phyloP scores from a whole-genome alignment of 2,797 vertebrate species.

The Myripristis murdjan region DNA sequence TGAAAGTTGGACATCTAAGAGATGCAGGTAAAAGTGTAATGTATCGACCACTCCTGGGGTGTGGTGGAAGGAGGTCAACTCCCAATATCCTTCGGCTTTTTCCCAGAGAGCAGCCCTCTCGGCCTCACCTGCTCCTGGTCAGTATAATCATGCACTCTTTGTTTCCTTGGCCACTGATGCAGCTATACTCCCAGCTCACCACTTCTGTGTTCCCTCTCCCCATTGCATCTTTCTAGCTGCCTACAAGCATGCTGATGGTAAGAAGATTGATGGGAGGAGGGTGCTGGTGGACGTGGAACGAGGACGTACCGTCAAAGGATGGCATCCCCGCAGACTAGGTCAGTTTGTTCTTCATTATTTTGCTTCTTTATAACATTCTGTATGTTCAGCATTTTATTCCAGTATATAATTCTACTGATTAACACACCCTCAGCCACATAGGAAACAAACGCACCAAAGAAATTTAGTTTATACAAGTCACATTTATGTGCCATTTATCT shows the following conservation, averaged over 20 bases:
- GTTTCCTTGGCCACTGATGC: conserved; percentile 72
- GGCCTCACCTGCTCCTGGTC: conserved; percentile 84
- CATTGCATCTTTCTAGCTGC: conserved; percentile 87
- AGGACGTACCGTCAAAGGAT: conserved; percentile 95
- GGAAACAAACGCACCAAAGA: no score
- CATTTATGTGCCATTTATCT: no score
- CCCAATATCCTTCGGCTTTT: conserved; percentile 80
- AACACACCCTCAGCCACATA: no score
- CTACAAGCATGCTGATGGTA: conserved; percentile 96
- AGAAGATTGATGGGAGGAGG: conserved; percentile 95
- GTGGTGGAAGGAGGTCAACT: conserved; percentile 81
- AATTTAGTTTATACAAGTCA: no score
- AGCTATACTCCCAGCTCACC: conserved; percentile 46
- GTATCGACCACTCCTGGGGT: conserved; percentile 59
- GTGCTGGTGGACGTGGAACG: conserved; percentile 95
- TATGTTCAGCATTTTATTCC: no score
- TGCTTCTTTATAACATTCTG: no score
- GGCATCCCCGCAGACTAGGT: conserved; percentile 94
- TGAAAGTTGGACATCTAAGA: conserved; percentile 14
- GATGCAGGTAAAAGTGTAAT: conserved; percentile 46
- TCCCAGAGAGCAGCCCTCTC: conserved; percentile 84
- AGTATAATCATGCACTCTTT: conserved; percentile 81
- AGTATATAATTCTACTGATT: no score
- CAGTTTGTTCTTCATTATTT: conserved; percentile 44
- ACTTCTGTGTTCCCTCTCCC: conserved; percentile 59